Evolutionary conservation across 37 sponge, comb jelly and placozoan species (phyloP).

Genomic region (Halisarca cf. caerulea): DNA sequence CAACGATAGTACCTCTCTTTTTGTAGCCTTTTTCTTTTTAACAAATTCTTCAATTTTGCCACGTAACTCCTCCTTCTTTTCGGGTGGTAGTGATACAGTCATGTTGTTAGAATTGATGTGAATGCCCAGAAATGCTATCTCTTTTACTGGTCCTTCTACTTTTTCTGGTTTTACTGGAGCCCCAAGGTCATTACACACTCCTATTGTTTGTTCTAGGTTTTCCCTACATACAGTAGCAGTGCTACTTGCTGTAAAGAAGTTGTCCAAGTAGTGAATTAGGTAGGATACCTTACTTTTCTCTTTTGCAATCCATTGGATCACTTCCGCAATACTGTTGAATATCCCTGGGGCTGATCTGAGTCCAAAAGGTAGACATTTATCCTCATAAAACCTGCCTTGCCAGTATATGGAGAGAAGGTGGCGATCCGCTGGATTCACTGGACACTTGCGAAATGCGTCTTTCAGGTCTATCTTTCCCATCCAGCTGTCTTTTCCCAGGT

Average conservation of each 20-base stretch:
- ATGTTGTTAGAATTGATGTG: not conserved
- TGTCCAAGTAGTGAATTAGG: slow-evolving; percentile 21
- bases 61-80: not conserved
- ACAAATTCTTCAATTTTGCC: not conserved
- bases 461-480: slow-evolving; percentile 19
- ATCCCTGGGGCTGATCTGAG: slow-evolving; percentile 20
- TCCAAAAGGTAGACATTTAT: slow-evolving; percentile 24
- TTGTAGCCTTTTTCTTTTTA: not conserved
- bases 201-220: not conserved
- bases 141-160: slow-evolving; percentile 14
- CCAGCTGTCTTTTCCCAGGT: not conserved
- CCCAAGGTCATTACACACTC: not conserved
- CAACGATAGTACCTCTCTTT: not conserved
- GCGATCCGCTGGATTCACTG: slow-evolving; percentile 14
- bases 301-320: not conserved
- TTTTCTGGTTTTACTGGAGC: slow-evolving; percentile 14
- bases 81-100: not conserved
- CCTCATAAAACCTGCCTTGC: slow-evolving; percentile 25
- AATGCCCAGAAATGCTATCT: slow-evolving; percentile 26
- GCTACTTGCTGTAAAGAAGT: not conserved
- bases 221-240: not conserved
- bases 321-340: slow-evolving; percentile 2
- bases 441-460: slow-evolving; percentile 1
- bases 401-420: slow-evolving; percentile 10
- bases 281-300: not conserved